These are phyloP conservation scores for Chaetoderma sp. DNA, from an alignment of 2,888 invertebrate genomes.

Conservation along the genomic window DNA sequence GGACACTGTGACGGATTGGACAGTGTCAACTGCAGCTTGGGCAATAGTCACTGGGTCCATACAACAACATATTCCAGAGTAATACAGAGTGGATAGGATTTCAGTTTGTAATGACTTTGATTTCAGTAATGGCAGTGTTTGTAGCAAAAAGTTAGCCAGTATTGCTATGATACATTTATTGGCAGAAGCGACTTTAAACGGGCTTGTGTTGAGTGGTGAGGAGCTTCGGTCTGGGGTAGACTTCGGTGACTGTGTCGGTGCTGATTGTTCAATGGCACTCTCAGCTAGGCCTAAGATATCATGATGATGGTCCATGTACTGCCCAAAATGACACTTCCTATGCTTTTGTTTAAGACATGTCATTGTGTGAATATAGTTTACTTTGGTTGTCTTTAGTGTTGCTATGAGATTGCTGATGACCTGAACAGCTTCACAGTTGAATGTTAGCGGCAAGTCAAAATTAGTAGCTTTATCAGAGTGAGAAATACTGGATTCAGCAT, in stretches of 20 bases:
- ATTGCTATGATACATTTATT: constrained; percentile 50
- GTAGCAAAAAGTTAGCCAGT: constrained; percentile 53
- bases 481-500: constrained; percentile 23
- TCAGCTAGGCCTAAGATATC: constrained; percentile 56
- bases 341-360: constrained; percentile 62
- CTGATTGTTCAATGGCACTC: too few species aligned
- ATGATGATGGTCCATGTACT: constrained; percentile 64
- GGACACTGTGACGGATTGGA: constrained; percentile 47
- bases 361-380: constrained; percentile 64
- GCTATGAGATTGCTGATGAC: constrained; percentile 40
- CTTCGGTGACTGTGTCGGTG: too few species aligned
- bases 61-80: constrained; percentile 63
- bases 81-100: constrained; percentile 49
- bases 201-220: constrained; percentile 5
- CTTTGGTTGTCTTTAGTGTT: constrained; percentile 60
- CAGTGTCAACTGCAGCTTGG: constrained; percentile 40
- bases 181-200: constrained; percentile 2
- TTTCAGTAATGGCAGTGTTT: constrained; percentile 43
- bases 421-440: background rate
- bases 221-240: constrained; percentile 14
- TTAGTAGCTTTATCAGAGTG: background rate
- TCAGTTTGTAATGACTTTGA: constrained; percentile 47
- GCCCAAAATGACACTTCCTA: constrained; percentile 53
- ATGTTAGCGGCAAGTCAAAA: background rate
- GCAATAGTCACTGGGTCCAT: constrained; percentile 51